Evolutionary conservation across 2,888 invertebrate genomes (phyloP), one percentile per base, ranked within the genome.

Genomic region (Perizoma affinitatum): DNA sequence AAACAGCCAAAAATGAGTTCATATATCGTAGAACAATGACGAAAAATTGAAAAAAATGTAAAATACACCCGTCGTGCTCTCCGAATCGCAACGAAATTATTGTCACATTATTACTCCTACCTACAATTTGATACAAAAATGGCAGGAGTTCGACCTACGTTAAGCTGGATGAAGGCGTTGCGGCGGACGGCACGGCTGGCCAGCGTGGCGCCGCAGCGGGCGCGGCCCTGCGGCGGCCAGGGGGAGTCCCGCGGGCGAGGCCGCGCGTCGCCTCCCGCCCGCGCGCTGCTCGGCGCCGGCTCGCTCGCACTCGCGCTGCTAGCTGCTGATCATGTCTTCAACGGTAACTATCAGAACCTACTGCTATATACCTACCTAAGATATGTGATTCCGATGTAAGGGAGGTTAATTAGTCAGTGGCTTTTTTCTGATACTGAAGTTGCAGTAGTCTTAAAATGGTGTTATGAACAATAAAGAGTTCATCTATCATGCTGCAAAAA

Each of bases 321-420:
- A 0, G 90, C 90, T 38, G 90, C 89, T 46, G 88, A 88, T 66
- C 79, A 86, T 65, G 71, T 79, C 42, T 90, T 81, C 65, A 90
- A 90, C 71, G 90, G 90, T 90, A 76, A 56, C 10, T 22, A 22
- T 22, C 48, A 55, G n/a, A n/a, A 54, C 59, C 46, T 49, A 45
- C 66, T 22, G 3, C 22, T 22, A 22, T 22, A 22, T 22, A 22
- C 22, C 22, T n/a, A n/a, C n/a, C n/a, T n/a, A 22, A 22, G 22
- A 22, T 1, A 22, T 22, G 22, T 22, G 22, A 22, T 22, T 22
- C 22, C 22, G 22, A 22, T 22, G 22, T 22, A 22, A 22, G 22
- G 22, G 22, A 1, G 3, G 22, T 22, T 22, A 22, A 3, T 22
- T 22, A 22, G 22, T 22, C 22, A 22, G 22, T 22, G 22, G 22